Conservation (phyloP, 2,888 invertebrate species). For the Hedychridium roseum region DNA sequence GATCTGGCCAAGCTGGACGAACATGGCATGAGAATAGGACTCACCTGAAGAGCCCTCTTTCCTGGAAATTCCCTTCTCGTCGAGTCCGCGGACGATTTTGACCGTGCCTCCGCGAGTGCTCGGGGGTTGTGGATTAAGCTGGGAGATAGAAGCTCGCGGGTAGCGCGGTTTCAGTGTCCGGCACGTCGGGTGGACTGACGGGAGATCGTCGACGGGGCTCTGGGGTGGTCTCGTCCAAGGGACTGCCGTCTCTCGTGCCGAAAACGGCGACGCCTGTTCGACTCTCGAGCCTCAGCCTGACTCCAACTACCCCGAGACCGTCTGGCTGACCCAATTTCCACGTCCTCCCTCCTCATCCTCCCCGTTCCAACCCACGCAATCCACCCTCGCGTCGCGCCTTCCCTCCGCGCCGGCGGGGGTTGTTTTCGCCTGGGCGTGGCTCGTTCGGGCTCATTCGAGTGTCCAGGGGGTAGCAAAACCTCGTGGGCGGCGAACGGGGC, state of each 20-base stretch:
- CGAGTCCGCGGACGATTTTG: too few relatives aligned
- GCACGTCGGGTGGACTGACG: conserved; percentile 22
- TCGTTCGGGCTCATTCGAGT: conserved; percentile 6
- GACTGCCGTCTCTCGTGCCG: conserved; percentile 43
- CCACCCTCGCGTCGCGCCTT: conserved; percentile 11
- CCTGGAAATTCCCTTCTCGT: too few relatives aligned
- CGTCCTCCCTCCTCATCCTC: too few relatives aligned
- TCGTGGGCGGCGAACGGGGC: conserved; percentile 41
- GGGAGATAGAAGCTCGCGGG: too few relatives aligned
- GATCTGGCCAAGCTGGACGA: too few relatives aligned
- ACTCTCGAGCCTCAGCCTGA: conserved; percentile 44
- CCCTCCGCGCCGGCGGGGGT: conserved; percentile 32
- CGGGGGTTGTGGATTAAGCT: too few relatives aligned
- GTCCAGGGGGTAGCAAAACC: conserved; percentile 25
- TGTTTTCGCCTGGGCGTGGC: conserved; percentile 45
- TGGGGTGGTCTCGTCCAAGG: conserved; percentile 61
- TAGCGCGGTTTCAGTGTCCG: too few relatives aligned
- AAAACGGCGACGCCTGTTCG: conserved; percentile 40
- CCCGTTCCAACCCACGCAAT: conserved; percentile 40
- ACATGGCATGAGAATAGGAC: too few relatives aligned
- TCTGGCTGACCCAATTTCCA: conserved; percentile 55
- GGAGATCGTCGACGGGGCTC: conserved; percentile 44
- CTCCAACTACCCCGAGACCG: conserved; percentile 40
- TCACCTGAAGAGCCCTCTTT: too few relatives aligned
- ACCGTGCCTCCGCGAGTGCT: too few relatives aligned